Base-by-base conservation (phyloP, 2,113 vertebrate genomes). In the Eleginops maclovinus region DNA sequence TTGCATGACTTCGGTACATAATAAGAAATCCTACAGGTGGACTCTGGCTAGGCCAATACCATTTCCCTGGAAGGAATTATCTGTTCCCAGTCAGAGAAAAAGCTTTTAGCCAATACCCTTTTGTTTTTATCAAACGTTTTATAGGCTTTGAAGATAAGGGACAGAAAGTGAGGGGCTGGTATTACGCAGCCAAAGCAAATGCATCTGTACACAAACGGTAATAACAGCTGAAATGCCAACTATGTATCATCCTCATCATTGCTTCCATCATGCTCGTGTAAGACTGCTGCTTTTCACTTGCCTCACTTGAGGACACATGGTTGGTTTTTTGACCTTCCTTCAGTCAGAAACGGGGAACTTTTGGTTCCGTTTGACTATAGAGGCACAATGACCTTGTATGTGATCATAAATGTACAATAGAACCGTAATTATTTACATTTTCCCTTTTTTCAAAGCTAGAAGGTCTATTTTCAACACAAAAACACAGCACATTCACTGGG, bases 161-260 rank as follows among this genome's bases (percentile, higher is more conserved):
- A 47, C 58, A 72, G 56, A 68, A 71, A 67, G 66, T 58, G 79
- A 50, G 76, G 47, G 31, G 54, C 40, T 63, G 73, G 49, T 26
- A 50, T 75, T 59, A 63, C 11, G 12, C 31, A 36, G 31, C 31
- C 5, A 62, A 78, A 71, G n/a, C 60, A 63, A 77, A 81, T 68
- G 74, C 72, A 67, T 61, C 77, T 50, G 61, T 24, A 24, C 28
- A 63, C 24, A 41, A 69, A 69, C 72, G 70, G 54, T 55, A 74
- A 74, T 73, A 72, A 49, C 50, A 53, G 51, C 61, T 43, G 72
- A 85, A 85, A 89, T 77, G 69, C 72, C 78, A 84, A 14, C 60
- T 71, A 62, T 16, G 44, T 11, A 3, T 74, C 49, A 10, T 65
- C 82, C 47, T 62, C 82, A 49, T 77, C 66, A 67, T 3, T 14